Percentiles rank a stretch among this genome's conserved stretches.
Evolutionary conservation across 2,888 invertebrate genomes (phyloP).

Genomic region (Eupithecia subfuscata): DNA sequence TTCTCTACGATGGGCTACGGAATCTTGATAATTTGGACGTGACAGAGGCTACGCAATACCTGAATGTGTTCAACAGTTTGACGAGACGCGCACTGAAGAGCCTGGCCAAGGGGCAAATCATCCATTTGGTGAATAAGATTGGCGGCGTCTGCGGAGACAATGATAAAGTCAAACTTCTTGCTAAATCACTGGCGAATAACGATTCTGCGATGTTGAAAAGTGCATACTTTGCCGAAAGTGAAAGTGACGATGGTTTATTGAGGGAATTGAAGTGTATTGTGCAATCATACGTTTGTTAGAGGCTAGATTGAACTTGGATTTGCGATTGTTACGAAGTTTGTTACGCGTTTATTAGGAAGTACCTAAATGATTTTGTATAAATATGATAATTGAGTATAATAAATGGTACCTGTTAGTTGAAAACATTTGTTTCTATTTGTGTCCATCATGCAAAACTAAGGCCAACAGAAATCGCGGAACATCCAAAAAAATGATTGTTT

Average conservation of each 20-base stretch:
- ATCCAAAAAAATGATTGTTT: background rate
- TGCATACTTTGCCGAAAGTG: constrained; percentile 44
- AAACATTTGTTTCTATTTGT: background rate
- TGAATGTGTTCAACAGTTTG: constrained; percentile 61
- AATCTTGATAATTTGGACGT: constrained; percentile 58
- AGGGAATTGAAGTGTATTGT: constrained; percentile 57
- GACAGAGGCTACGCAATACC: constrained; percentile 58
- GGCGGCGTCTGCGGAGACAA: constrained; percentile 48
- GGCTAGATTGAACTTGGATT: background rate
- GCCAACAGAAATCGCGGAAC: no score
- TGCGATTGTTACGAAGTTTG: background rate
- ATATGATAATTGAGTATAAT: background rate
- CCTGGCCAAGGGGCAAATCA: constrained; percentile 65
- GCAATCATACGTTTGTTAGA: constrained; percentile 52
- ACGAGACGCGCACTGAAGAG: constrained; percentile 68
- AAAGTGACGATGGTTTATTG: constrained; percentile 48
- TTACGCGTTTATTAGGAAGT: background rate
- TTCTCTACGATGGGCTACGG: constrained; percentile 61
- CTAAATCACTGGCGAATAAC: constrained; percentile 58
- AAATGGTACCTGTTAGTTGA: background rate
- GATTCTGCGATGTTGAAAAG: constrained; percentile 62
- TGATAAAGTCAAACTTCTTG: constrained; percentile 59
- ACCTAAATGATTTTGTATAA: constrained; percentile 12
- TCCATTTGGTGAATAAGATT: constrained; percentile 59
- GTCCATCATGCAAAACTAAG: background rate